Percentiles rank a stretch among this genome's conserved stretches.
phyloP scores from a whole-genome alignment of 1,140 invertebrate genomes.

The Brachionus angularis region DNA sequence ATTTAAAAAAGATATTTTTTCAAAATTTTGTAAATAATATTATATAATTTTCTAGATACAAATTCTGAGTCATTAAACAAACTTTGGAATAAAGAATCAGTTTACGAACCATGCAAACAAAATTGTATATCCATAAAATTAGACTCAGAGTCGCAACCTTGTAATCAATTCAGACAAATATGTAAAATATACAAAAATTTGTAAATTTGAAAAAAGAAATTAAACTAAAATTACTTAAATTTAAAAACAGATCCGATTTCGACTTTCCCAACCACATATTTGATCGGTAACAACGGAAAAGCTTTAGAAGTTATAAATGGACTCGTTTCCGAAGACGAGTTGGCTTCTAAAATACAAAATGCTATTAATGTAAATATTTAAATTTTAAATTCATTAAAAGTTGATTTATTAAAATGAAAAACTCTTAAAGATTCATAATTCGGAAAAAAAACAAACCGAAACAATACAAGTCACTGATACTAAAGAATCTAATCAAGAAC shows the following conservation, averaged over 20 bases:
- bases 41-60: neutral
- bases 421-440: slow-evolving; percentile 21
- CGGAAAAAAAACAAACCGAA: neutral
- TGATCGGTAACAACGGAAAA: slow-evolving; percentile 22
- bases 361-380: slow-evolving; percentile 9
- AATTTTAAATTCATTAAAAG: too few species aligned
- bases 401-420: neutral
- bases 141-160: neutral
- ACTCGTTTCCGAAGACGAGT: neutral
- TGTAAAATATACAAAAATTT: slow-evolving; percentile 2
- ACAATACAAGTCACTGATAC: too few species aligned
- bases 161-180: slow-evolving; percentile 37
- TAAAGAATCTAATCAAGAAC: too few species aligned
- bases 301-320: neutral
- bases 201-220: neutral
- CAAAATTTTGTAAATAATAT: too few species aligned
- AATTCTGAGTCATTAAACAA: neutral
- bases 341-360: slow-evolving; percentile 6
- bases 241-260: slow-evolving; percentile 3
- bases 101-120: neutral
- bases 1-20: neutral
- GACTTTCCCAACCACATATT: slow-evolving; percentile 15
- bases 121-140: slow-evolving; percentile 33
- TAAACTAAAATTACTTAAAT: neutral
- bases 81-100: slow-evolving; percentile 3